A percentile compares a stretch with the other conserved stretches of the same genome.
These are phyloP conservation scores for Fistularia tabacaria DNA, from an alignment of 2,797 vertebrate species.

Conservation along the genomic window DNA sequence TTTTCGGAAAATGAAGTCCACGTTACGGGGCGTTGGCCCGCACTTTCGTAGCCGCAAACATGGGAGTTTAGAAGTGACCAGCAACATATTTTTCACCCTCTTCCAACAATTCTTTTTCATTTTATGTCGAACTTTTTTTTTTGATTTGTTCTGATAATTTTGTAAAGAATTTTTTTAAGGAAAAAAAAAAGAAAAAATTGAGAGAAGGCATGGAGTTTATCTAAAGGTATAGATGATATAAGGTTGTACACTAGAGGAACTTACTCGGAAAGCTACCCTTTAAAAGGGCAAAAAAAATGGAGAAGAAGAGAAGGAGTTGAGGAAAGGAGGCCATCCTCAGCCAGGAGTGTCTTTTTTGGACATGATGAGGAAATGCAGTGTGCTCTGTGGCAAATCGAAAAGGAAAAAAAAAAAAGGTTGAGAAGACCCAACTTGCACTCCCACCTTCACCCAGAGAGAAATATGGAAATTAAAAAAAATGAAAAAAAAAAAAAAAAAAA, in stretches of 20 bases:
- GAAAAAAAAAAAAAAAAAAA: slow-evolving; percentile 23
- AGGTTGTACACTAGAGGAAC: slow-evolving; percentile 69
- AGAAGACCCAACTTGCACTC: slow-evolving; percentile 35
- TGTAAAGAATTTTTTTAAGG: slow-evolving; percentile 73
- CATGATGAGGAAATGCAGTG: slow-evolving; percentile 45
- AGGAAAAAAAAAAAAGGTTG: slow-evolving; percentile 33
- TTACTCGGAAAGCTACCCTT: slow-evolving; percentile 77
- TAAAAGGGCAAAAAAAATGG: slow-evolving; percentile 75
- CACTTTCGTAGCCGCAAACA: slow-evolving; percentile 40
- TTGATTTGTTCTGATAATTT: slow-evolving; percentile 67
- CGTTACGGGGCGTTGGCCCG: slow-evolving; percentile 26
- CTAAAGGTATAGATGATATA: slow-evolving; percentile 75
- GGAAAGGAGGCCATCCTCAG: slow-evolving; percentile 24
- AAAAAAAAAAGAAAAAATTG: slow-evolving; percentile 59
- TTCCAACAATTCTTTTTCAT: slow-evolving; percentile 60
- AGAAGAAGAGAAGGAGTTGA: slow-evolving; percentile 27
- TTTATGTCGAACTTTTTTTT: slow-evolving; percentile 52
- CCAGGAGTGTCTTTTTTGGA: slow-evolving; percentile 50
- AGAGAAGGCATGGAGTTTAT: slow-evolving; percentile 65
- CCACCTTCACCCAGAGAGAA: slow-evolving; percentile 45
- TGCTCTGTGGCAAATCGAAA: slow-evolving; percentile 33
- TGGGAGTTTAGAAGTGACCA: slow-evolving; percentile 59
- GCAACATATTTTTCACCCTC: slow-evolving; percentile 57
- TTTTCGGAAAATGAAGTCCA: slow-evolving; percentile 20
- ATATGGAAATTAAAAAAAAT: slow-evolving; percentile 24